Conservation (phyloP, 2,888 invertebrate genomes). For the Spodoptera exigua region DNA sequence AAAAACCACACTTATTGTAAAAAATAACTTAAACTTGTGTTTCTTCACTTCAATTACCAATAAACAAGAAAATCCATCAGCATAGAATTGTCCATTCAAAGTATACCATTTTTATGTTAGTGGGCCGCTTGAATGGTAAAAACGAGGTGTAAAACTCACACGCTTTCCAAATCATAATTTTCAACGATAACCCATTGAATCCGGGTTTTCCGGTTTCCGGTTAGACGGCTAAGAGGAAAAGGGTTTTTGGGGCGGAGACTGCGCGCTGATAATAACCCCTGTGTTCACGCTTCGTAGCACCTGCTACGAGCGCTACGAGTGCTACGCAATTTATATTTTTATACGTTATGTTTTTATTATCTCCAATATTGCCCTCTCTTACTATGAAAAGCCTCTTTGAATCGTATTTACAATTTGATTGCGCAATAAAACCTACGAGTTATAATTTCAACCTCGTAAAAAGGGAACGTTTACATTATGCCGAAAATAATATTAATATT, state of each 20-base stretch:
- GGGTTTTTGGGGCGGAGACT: constrained; percentile 60
- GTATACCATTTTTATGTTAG: constrained; percentile 14
- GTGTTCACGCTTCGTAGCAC: constrained; percentile 63
- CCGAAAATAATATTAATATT: constrained; percentile 30
- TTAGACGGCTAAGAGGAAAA: constrained; percentile 57
- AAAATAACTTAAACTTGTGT: no score
- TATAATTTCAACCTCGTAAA: constrained; percentile 39
- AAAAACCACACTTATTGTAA: no score
- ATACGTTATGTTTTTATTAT: constrained; percentile 54
- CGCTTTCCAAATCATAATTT: constrained; percentile 60
- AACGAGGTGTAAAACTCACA: constrained; percentile 53
- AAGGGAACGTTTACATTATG: constrained; percentile 26
- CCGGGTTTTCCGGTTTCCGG: constrained; percentile 65
- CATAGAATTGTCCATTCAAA: not conserved
- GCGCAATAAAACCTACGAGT: constrained; percentile 31
- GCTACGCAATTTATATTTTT: constrained; percentile 57
- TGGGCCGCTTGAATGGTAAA: constrained; percentile 42
- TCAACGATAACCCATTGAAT: constrained; percentile 62
- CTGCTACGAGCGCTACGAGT: constrained; percentile 63
- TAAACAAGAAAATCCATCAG: constrained; percentile 29
- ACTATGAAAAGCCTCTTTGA: constrained; percentile 39
- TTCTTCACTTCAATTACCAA: constrained; percentile 1
- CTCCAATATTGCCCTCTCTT: constrained; percentile 37
- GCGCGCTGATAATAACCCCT: constrained; percentile 63
- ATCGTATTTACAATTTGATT: constrained; percentile 37